phyloP scores from a whole-genome alignment of 2,888 invertebrate genomes.

The Drosophila paramelanica region DNA sequence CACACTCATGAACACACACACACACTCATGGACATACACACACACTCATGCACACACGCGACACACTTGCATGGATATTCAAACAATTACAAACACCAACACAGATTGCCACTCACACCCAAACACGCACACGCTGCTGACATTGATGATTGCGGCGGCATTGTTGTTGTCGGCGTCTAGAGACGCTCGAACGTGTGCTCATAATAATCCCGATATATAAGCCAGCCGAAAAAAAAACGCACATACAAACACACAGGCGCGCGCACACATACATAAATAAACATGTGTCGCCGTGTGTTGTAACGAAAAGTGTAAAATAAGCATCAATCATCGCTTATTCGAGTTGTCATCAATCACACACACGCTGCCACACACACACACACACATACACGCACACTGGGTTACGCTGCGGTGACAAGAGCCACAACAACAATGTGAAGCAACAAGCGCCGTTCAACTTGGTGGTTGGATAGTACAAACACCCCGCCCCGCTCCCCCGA shows the following conservation, averaged over 20 bases:
- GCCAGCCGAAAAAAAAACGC: slow-evolving; percentile 33
- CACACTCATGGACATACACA: slow-evolving; percentile 19
- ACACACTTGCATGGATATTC: slow-evolving; percentile 27
- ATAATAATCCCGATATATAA: slow-evolving; percentile 73
- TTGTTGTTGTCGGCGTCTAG: slow-evolving; percentile 54
- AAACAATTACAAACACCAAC: slow-evolving; percentile 69
- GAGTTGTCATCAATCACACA: slow-evolving; percentile 84
- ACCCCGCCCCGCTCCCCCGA: no score
- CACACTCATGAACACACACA: slow-evolving; percentile 36
- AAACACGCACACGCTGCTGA: slow-evolving; percentile 43
- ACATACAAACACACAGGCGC: slow-evolving; percentile 28
- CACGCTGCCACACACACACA: slow-evolving; percentile 67
- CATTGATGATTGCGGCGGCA: slow-evolving; percentile 70
- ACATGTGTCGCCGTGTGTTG: slow-evolving; percentile 82
- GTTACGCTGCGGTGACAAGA: slow-evolving; percentile 52
- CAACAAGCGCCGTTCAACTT: slow-evolving; percentile 49
- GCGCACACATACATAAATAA: slow-evolving; percentile 58
- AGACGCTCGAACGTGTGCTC: slow-evolving; percentile 80
- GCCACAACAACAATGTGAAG: slow-evolving; percentile 39
- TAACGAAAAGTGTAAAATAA: slow-evolving; percentile 81
- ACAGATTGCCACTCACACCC: slow-evolving; percentile 42
- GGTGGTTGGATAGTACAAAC: slow-evolving; percentile 51
- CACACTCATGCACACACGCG: slow-evolving; percentile 1
- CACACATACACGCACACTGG: slow-evolving; percentile 15
- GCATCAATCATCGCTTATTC: slow-evolving; percentile 84